Base-by-base conservation (phyloP, 2,888 invertebrate species). In the Stratiomys singularior region DNA sequence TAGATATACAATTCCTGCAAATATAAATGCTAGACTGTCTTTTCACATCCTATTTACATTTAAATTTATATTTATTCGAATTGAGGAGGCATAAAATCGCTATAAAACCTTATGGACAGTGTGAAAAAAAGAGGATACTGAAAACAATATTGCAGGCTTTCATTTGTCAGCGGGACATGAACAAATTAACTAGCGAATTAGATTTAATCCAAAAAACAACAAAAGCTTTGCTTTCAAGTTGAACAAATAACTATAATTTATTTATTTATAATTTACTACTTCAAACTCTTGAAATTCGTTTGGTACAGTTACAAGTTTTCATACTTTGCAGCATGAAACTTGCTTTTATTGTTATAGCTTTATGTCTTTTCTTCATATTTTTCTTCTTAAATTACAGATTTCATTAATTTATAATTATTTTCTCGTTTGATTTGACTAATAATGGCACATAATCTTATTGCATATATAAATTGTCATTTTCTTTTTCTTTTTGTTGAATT, bases 361-460 rank as follows among this genome's bases (percentile, higher is more conserved):
- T 67, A 23, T 9, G 7, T 18, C 4, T 9, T 52, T 52, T 9
- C 52, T 5, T 37, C 21, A 18, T 18, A 52, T 9, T 52, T 52
- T 9, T 15, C 3, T 37, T 37, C 37, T 37, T 37, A 37, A 67
- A 18, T 21, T 21, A 67, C 30, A 25, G 1, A 0, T 52, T 52
- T 25, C 27, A 4, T 25, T 64, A 63, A 28, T 18, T 67, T 47
- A 69, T 47, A 9, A 60, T 46, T 77, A 74, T 56, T 74, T 25
- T 72, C 44, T 56, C 25, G 30, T 78, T 78, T 64, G 72, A 66
- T 78, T 79, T 81, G 82, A 82, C 84, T 85, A 83, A 84, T 86
- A 87, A 86, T 85, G 86, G 86, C 86, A 86, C 87, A 87, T 85
- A 83, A 83, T 85, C 84, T 86, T 86, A 86, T 86, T 86, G 86